Evolutionary conservation across 2,113 vertebrate genomes (phyloP).

Genomic region (Clarias batrachus): DNA sequence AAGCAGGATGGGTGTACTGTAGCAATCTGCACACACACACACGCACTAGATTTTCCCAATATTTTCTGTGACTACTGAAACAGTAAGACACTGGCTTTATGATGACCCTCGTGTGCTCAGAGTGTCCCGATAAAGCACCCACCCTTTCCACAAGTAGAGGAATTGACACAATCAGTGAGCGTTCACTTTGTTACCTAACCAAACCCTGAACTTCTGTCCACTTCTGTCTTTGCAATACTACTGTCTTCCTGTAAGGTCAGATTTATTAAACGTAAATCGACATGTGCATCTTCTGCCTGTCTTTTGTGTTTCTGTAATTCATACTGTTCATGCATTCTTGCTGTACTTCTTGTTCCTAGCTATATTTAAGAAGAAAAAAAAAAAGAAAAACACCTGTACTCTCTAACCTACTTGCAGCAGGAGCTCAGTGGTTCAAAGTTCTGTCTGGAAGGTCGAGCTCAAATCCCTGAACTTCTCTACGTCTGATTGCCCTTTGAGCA

Average conservation of each 20-base stretch:
- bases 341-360: neutral
- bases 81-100: slow-evolving; percentile 6
- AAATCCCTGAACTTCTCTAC: neutral
- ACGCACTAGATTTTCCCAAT: slow-evolving; percentile 5
- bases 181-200: slow-evolving; percentile 65
- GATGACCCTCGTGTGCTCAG: neutral
- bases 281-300: slow-evolving; percentile 41
- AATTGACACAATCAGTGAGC: slow-evolving; percentile 57
- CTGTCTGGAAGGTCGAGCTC: neutral
- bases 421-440: neutral
- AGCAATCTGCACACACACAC: slow-evolving; percentile 8
- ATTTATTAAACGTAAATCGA: slow-evolving; percentile 69
- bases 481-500: neutral
- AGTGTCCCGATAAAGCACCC: no score
- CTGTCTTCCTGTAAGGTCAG: slow-evolving; percentile 76
- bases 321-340: neutral
- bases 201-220: slow-evolving; percentile 61
- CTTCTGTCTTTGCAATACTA: slow-evolving; percentile 75
- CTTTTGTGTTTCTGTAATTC: neutral
- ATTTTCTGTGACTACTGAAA: slow-evolving; percentile 27
- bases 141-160: neutral
- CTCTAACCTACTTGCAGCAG: neutral
- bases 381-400: neutral
- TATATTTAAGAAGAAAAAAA: neutral
- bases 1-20: slow-evolving; percentile 20